Evolutionary conservation across 2,888 invertebrate genomes (phyloP).

Genomic region (Ernsta delagoae): DNA sequence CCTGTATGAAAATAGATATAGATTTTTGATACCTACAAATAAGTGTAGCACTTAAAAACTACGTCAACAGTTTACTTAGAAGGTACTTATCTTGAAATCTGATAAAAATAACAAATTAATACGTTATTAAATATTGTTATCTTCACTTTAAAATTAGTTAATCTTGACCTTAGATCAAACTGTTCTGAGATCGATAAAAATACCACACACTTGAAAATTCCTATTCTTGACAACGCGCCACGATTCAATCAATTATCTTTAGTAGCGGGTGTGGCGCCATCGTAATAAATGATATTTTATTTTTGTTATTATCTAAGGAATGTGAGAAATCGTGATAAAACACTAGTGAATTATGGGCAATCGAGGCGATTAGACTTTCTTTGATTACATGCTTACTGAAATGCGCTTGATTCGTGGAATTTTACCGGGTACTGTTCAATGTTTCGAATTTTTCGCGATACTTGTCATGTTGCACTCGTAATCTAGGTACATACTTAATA

Average conservation of each 20-base stretch:
- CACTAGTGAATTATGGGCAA: slow-evolving; percentile 20
- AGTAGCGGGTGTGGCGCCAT: slow-evolving; percentile 26
- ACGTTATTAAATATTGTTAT: not conserved
- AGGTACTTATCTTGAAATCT: not conserved
- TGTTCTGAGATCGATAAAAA: not conserved
- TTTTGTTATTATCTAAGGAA: slow-evolving; percentile 38
- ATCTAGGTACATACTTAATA: too few relatives aligned
- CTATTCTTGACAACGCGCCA: slow-evolving; percentile 1
- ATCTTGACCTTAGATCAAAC: not conserved
- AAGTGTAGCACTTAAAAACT: too few relatives aligned
- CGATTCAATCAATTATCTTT: slow-evolving; percentile 12
- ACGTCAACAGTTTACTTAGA: too few relatives aligned
- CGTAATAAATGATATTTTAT: slow-evolving; percentile 19
- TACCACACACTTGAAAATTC: not conserved
- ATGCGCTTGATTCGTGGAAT: slow-evolving; percentile 15
- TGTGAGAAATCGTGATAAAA: slow-evolving; percentile 34
- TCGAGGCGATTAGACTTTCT: slow-evolving; percentile 26
- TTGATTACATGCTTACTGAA: slow-evolving; percentile 16
- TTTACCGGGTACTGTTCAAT: slow-evolving; percentile 2
- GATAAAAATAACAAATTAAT: not conserved
- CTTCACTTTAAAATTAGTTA: not conserved
- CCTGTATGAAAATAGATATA: too few relatives aligned
- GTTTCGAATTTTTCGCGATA: not conserved
- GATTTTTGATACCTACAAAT: too few relatives aligned
- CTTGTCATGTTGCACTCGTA: not conserved